A percentile compares a stretch with the other conserved stretches of the same genome.
These are phyloP conservation scores for Ashinkailepas kermadecensis DNA, from an alignment of 2,888 invertebrate genomes.

Conservation along the genomic window DNA sequence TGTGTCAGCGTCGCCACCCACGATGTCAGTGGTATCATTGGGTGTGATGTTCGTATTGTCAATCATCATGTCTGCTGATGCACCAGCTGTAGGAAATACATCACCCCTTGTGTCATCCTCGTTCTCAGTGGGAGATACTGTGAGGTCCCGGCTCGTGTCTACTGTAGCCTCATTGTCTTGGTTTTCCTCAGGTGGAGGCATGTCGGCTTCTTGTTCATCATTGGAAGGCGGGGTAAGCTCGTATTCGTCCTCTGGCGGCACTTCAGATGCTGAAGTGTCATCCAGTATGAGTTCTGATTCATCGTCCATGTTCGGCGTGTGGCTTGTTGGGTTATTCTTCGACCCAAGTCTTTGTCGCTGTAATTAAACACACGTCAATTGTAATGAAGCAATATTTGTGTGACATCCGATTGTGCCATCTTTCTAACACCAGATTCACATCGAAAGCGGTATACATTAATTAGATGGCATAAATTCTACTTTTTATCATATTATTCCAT, in stretches of 20 bases:
- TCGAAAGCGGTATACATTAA: too few relatives aligned
- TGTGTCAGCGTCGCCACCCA: too few relatives aligned
- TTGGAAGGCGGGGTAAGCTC: not conserved
- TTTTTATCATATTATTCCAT: too few relatives aligned
- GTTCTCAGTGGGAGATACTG: too few relatives aligned
- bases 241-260: not conserved
- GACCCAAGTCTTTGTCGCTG: too few relatives aligned
- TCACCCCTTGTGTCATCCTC: too few relatives aligned
- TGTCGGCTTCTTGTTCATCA: not conserved
- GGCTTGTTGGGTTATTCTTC: not conserved
- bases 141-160: too few relatives aligned
- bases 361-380: not conserved
- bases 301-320: not conserved
- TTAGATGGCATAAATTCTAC: too few relatives aligned
- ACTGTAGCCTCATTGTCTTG: not conserved
- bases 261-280: not conserved
- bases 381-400: not conserved
- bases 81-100: too few relatives aligned
- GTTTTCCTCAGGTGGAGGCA: not conserved
- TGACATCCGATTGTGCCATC: not conserved
- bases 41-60: not conserved
- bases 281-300: not conserved
- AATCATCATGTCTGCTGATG: not conserved
- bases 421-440: not conserved
- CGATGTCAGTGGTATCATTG: too few relatives aligned